Evolutionary conservation across 1,140 invertebrate species (phyloP).

Genomic region (Sycophila sp.): DNA sequence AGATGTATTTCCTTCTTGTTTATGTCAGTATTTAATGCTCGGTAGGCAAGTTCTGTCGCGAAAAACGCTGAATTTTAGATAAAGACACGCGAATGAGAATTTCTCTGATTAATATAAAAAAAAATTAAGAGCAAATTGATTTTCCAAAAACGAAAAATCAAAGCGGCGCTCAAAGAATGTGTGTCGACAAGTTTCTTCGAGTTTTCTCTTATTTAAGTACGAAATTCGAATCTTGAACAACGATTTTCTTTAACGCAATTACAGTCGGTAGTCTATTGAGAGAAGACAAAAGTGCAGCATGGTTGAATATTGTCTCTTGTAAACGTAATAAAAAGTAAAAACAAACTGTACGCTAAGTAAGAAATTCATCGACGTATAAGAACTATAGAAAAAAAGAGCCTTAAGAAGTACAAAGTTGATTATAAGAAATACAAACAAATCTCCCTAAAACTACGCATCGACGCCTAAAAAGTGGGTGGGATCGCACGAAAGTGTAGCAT

Average conservation of each 20-base stretch:
- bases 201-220: slow-evolving; percentile 39
- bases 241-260: slow-evolving; percentile 36
- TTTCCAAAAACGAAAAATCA: slow-evolving; percentile 20
- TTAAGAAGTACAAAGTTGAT: slow-evolving; percentile 59
- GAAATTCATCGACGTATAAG: slow-evolving; percentile 52
- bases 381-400: slow-evolving; percentile 57
- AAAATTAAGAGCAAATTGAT: slow-evolving; percentile 31
- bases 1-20: slow-evolving; percentile 52
- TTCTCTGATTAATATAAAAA: slow-evolving; percentile 14
- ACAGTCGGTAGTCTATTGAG: slow-evolving; percentile 31
- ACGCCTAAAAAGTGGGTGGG: slow-evolving; percentile 52
- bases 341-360: slow-evolving; percentile 60
- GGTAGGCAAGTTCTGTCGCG: slow-evolving; percentile 56
- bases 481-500: slow-evolving; percentile 47
- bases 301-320: slow-evolving; percentile 40
- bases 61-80: slow-evolving; percentile 49
- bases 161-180: slow-evolving; percentile 33
- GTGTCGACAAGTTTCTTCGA: slow-evolving; percentile 30
- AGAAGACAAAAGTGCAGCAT: slow-evolving; percentile 34
- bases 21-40: slow-evolving; percentile 51
- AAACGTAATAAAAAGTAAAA: slow-evolving; percentile 60
- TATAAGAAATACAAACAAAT: slow-evolving; percentile 64
- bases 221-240: slow-evolving; percentile 33
- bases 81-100: slow-evolving; percentile 45
- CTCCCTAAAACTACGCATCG: slow-evolving; percentile 55